Evolutionary conservation across 2,113 vertebrate species (phyloP).

Genomic region (Myrmophylax atrothorax): DNA sequence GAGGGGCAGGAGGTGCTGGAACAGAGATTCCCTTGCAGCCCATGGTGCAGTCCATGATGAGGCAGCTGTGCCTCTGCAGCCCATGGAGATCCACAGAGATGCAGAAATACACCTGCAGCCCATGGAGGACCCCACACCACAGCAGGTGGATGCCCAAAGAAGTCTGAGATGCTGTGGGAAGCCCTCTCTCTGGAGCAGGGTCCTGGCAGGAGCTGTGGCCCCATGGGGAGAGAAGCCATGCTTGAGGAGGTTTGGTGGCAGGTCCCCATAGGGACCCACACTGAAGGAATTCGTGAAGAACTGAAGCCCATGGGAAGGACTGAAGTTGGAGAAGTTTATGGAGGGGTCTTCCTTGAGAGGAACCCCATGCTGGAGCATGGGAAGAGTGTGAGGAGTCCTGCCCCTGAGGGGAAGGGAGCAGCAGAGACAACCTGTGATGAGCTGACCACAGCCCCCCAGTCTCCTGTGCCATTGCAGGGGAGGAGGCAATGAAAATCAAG

Average conservation of each 20-base stretch:
- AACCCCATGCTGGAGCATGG: neutral
- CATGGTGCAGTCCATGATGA: neutral
- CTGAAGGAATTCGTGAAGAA: neutral
- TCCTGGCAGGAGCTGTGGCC: neutral
- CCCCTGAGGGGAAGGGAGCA: neutral
- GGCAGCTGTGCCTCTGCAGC: neutral
- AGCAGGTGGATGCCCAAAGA: neutral
- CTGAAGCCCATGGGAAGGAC: neutral
- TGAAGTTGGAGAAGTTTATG: neutral
- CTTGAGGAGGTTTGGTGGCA: neutral
- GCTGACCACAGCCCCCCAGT: neutral
- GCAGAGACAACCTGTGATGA: neutral
- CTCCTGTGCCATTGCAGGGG: rapidly evolving
- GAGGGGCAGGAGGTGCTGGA: neutral
- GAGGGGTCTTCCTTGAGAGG: neutral
- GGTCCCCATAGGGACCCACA: neutral
- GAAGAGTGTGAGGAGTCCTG: neutral
- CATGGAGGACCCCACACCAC: neutral
- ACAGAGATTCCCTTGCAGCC: neutral
- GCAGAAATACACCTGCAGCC: neutral
- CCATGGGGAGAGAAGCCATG: rapidly evolving
- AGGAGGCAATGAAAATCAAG: rapidly evolving
- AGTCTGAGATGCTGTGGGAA: neutral
- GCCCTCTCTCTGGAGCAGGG: neutral
- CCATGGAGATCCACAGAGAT: neutral